Conservation (phyloP, 2,888 invertebrate genomes). For the Quadriops clusia region DNA sequence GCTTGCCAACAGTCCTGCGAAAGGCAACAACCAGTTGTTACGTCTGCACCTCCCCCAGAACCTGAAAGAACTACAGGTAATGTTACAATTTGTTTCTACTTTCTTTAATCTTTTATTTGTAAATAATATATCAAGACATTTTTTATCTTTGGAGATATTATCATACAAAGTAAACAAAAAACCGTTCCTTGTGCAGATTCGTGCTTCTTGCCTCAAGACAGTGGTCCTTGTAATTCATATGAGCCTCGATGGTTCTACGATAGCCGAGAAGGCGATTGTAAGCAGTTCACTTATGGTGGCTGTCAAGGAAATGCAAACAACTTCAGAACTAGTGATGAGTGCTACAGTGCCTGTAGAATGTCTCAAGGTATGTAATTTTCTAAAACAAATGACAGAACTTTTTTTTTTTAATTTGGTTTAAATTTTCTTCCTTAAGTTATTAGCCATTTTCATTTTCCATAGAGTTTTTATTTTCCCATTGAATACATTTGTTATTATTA, state of each 20-base stretch:
- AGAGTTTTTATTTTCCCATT: no score
- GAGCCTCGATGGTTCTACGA: constrained; percentile 62
- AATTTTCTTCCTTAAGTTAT: no score
- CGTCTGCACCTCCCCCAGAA: constrained; percentile 11
- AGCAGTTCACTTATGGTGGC: constrained; percentile 68
- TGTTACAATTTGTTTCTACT: no score
- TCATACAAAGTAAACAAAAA: constrained; percentile 6
- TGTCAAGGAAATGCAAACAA: constrained; percentile 75
- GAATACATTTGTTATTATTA: no score
- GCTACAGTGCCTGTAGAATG: constrained; percentile 55
- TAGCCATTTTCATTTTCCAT: no score
- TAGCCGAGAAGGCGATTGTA: constrained; percentile 57
- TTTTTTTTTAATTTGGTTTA: no score
- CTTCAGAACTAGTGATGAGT: constrained; percentile 56
- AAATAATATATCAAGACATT: no score
- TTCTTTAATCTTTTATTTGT: no score
- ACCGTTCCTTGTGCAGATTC: constrained; percentile 39
- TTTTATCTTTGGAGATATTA: no score
- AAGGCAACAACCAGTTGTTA: constrained; percentile 17
- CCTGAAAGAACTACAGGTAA: constrained; percentile 10
- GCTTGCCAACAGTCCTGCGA: constrained; percentile 58
- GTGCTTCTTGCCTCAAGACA: constrained; percentile 55
- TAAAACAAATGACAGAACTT: no score
- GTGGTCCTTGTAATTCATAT: constrained; percentile 53
- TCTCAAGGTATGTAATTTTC: constrained; percentile 46